These are phyloP conservation scores for Orthonevra nobilis DNA, from an alignment of 2,888 invertebrate species.

Conservation along the genomic window DNA sequence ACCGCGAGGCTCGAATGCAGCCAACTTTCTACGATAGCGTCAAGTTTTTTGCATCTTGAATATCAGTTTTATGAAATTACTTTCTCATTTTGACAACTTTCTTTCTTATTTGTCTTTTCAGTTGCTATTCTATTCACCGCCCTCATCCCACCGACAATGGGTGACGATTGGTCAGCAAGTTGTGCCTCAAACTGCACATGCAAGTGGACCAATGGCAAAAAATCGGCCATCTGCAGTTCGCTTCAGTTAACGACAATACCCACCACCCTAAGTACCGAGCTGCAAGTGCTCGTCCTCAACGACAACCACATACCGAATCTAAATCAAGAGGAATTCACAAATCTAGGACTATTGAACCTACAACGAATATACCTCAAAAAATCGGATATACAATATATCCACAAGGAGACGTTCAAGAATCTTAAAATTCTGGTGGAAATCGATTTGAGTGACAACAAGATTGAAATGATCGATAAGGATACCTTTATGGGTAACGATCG, in stretches of 20 bases:
- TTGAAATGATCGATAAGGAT: slow-evolving; percentile 87
- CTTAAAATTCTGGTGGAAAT: slow-evolving; percentile 92
- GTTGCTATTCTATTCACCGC: slow-evolving; percentile 72
- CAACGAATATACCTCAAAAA: slow-evolving; percentile 90
- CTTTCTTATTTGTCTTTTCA: slow-evolving; percentile 38
- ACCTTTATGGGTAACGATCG: slow-evolving; percentile 93
- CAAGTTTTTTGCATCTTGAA: too few relatives aligned
- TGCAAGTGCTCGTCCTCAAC: slow-evolving; percentile 92
- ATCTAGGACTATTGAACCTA: slow-evolving; percentile 89
- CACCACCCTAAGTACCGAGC: slow-evolving; percentile 82
- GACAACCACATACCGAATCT: slow-evolving; percentile 89
- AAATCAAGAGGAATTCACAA: slow-evolving; percentile 89
- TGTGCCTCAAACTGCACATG: slow-evolving; percentile 93
- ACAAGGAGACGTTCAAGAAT: slow-evolving; percentile 92
- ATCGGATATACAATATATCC: slow-evolving; percentile 87
- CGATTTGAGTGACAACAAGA: slow-evolving; percentile 91
- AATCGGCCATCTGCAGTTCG: slow-evolving; percentile 91
- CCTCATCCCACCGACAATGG: slow-evolving; percentile 79
- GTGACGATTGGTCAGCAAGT: slow-evolving; percentile 90
- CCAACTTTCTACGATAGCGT: too few relatives aligned
- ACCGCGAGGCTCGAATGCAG: too few relatives aligned
- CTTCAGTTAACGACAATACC: slow-evolving; percentile 91
- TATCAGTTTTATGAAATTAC: too few relatives aligned
- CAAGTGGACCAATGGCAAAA: slow-evolving; percentile 96
- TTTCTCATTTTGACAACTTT: too few relatives aligned